Base-by-base conservation (phyloP, 1,140 invertebrate species). In the Listronotus oregonensis region DNA sequence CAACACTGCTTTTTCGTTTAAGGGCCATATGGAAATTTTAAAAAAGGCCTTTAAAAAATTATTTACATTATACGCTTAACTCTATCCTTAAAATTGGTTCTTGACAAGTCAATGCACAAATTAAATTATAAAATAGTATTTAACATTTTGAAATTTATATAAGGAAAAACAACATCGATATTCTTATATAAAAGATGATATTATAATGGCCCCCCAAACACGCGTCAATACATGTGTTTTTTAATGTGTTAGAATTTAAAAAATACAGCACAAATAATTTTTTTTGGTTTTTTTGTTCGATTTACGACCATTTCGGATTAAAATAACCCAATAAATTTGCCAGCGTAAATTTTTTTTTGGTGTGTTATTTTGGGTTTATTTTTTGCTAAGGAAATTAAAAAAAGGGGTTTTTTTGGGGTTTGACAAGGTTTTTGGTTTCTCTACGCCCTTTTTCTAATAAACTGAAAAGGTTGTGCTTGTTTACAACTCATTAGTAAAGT, bases 71-170 rank as follows among this genome's bases (percentile, higher is more conserved):
- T 73, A 68, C 67, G 64, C 68, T 71, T 68, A 69, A 47, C 18
- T 52, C 50, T 56, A 54, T 18, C 27, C 18, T 58, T 66, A n/a
- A 27, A 44, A 57, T 72, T 72, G 18, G 39, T 70, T 54, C 50
- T 50, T 37, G 68, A 62, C 63, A 74, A 73, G 72, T 78, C 75
- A 76, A 78, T 75, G 77, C 77, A 78, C 77, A 78, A 78, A 76
- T 67, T 72, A 64, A 64, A 59, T 50, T 40, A 27, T 66, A 66
- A 66, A 60, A 59, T 43, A 34, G 51, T 71, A 68, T 56, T 64
- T 56, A 70, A 69, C 31, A 18, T 70, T 59, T 68, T 64, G 57
- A 68, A 66, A 66, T 52, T 66, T 66, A 66, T 64, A 63, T 76
- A 73, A 66, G 69, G 58, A 71, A 63, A 63, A 73, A 64, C 73